Base-by-base conservation (phyloP, 1,140 invertebrate species). In the Solen grandis region DNA sequence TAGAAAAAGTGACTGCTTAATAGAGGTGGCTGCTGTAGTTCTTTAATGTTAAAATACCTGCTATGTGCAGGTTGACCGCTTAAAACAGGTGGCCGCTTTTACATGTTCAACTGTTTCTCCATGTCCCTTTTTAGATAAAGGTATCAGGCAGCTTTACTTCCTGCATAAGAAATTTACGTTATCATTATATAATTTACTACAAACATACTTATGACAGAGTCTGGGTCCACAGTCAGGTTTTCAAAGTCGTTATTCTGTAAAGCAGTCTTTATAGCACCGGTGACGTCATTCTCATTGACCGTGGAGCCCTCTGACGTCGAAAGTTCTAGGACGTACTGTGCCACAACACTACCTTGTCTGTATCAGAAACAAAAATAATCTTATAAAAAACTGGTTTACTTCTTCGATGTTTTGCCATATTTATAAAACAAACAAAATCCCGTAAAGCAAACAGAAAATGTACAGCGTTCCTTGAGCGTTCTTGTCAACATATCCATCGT, bases 301-400 rank as follows among this genome's bases (percentile, higher is more conserved):
- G 74, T 60, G 25, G 65, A 2, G 1, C 25, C 19, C 41, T 76
- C 50, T 2, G 38, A 27, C 19, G 57, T 50, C 22, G 36, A n/a
- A n/a, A 66, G 16, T 13, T 66, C 46, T 16, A 60, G 27, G 1
- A 31, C 33, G 29, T 76, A 76, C 14, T n/a, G 50, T 3, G 38
- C 74, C 22, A 76, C 33, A 16, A 76, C 74, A 38, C 74, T 76
- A 14, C 74, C 74, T n/a, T 65, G 8, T 2, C 74, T 76, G 62
- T n/a, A n/a, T n/a, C n/a, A n/a, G n/a, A n/a, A n/a, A n/a, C n/a
- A n/a, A n/a, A n/a, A n/a, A n/a, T n/a, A n/a, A n/a, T n/a, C n/a
- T n/a, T n/a, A n/a, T n/a, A n/a, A n/a, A n/a, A n/a, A n/a, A n/a
- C n/a, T n/a, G n/a, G n/a, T n/a, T n/a, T n/a, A n/a, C n/a, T n/a